phyloP scores from a whole-genome alignment of 2,797 vertebrate species.

The Silurus aristotelis region DNA sequence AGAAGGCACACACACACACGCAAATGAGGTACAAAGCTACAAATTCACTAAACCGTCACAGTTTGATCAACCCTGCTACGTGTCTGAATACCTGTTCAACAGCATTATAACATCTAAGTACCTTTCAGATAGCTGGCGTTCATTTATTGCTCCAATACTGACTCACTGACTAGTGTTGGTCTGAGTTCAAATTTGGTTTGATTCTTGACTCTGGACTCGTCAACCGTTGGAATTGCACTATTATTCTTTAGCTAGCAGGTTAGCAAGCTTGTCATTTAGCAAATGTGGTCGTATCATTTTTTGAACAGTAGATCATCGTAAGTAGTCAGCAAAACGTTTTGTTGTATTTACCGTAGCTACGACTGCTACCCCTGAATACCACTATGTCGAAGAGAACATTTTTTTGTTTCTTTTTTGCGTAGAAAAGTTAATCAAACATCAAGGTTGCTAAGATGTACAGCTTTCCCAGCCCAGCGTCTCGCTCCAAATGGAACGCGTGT shows the following conservation, averaged over 20 bases:
- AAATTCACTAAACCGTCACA: constrained; percentile 46
- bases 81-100: background rate
- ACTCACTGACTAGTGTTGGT: background rate
- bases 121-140: background rate
- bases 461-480: background rate
- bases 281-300: background rate
- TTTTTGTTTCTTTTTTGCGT: background rate
- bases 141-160: background rate
- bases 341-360: background rate
- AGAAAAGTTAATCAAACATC: background rate
- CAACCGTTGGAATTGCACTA: too few species aligned
- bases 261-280: background rate
- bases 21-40: constrained; percentile 50
- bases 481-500: background rate
- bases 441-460: background rate
- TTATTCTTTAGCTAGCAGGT: background rate
- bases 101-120: constrained; percentile 15
- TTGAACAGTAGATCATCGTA: background rate
- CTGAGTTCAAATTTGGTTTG: background rate
- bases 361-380: background rate
- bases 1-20: constrained; percentile 39
- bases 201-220: background rate
- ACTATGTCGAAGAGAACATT: background rate
- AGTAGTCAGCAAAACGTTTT: background rate
- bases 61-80: background rate